A percentile compares a stretch with the other conserved stretches of the same genome.
Conservation (phyloP, 2,113 vertebrate genomes). For the Sitta europaea region DNA sequence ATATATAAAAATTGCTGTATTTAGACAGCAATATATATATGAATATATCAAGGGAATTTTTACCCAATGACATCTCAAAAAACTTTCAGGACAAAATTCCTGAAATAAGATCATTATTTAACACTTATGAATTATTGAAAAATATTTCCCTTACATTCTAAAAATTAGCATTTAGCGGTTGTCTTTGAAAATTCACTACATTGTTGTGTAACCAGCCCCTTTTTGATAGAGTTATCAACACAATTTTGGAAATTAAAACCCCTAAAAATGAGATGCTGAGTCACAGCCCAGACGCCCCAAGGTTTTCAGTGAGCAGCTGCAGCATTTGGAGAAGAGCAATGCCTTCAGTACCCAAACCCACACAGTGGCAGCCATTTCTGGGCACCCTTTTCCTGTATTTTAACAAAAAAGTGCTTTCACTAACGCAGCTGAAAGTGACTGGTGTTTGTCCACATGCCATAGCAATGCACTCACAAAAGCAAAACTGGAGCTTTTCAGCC, state of each 20-base stretch:
- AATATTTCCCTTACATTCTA: not conserved
- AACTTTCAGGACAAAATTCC: not conserved
- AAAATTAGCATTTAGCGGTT: not conserved
- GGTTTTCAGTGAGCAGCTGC: conserved; percentile 26
- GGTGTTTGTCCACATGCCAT: not conserved
- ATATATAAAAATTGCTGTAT: not conserved
- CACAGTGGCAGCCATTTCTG: not conserved
- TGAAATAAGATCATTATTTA: not conserved
- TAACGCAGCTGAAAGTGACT: not conserved
- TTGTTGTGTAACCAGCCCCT: not conserved
- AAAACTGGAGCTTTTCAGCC: not conserved
- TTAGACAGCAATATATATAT: too few relatives aligned
- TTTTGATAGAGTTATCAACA: not conserved
- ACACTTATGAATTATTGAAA: not conserved
- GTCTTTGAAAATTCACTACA: not conserved
- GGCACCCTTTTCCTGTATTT: not conserved
- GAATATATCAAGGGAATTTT: not conserved
- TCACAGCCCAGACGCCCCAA: not conserved
- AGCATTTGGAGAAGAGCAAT: not conserved
- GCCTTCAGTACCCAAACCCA: not conserved
- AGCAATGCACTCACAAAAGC: not conserved
- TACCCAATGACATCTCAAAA: not conserved
- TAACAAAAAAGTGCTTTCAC: not conserved
- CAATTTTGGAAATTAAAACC: not conserved
- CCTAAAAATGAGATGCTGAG: conserved; percentile 5